Percentiles rank a stretch among this genome's conserved stretches.
These are phyloP conservation scores for Rhopalosiphum maidis DNA, from an alignment of 1,140 invertebrate species.

Conservation along the genomic window DNA sequence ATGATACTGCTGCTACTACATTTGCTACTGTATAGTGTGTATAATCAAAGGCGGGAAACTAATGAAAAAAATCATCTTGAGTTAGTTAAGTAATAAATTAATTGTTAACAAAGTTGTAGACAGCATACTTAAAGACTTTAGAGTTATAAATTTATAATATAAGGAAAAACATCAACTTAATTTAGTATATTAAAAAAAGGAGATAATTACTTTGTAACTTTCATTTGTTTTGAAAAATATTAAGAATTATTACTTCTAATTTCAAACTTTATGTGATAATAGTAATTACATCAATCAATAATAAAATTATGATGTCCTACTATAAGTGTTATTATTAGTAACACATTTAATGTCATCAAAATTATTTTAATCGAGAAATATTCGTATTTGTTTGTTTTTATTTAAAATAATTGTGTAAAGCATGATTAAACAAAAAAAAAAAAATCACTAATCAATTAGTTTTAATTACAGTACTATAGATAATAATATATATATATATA, in stretches of 20 bases:
- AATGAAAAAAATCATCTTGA: background rate
- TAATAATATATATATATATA: too few relatives aligned
- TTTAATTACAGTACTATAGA: background rate
- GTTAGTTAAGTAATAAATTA: background rate
- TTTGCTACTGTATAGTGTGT: too few relatives aligned
- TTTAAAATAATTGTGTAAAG: background rate
- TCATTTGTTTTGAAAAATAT: background rate
- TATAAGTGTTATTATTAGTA: too few relatives aligned
- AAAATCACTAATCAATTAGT: background rate
- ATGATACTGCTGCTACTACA: too few relatives aligned
- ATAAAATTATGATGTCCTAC: too few relatives aligned
- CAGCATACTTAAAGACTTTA: too few relatives aligned
- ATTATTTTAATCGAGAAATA: background rate
- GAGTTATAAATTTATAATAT: too few relatives aligned
- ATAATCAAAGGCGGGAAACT: background rate
- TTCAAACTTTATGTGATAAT: background rate
- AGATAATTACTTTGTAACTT: background rate
- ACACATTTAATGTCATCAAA: background rate
- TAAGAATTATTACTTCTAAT: too few relatives aligned
- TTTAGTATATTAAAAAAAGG: background rate
- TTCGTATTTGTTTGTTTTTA: background rate
- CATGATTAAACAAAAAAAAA: background rate
- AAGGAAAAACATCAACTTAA: background rate
- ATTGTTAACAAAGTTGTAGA: too few relatives aligned
- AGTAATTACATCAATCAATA: too few relatives aligned